Evolutionary conservation across 2,113 vertebrate genomes (phyloP), one percentile per base, ranked within the genome.

Genomic region (Smithornis capensis): DNA sequence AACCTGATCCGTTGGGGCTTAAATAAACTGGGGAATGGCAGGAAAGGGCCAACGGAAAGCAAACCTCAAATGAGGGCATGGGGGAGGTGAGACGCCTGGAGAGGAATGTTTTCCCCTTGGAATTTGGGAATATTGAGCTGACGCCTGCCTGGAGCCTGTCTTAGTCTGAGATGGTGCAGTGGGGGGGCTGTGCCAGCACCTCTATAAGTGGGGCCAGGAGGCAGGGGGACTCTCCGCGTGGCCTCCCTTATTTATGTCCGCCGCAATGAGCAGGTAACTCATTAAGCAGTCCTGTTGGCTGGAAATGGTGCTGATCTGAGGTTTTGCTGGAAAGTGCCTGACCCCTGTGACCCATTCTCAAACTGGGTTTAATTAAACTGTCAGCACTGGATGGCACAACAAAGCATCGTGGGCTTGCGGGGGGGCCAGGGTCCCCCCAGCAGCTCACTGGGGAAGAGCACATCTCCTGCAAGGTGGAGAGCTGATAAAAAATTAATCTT

Each of bases 321-420:
- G 94, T 94, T 97, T 97, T 13, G 0, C 93, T 89, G 95, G 79
- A 91, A 93, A 95, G 67, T 2, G 13, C 94, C 82, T 95, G 96
- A 97, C 97, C 97, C 87, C 35, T 2, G 70, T 7, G 95, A 96
- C 97, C 97, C 73, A 53, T 62, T 96, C 95, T 96, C 82, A 92
- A 97, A 96, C 92, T 47, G 81, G 83, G 83, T 93, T 98, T 97
- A 97, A 98, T 98, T 97, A 97, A 97, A 96, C 96, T 97, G 97
- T 98, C 97, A 97, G 92, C 86, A 71, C 73, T 81, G 96, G 96
- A 94, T 4, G 4, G 87, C 89, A 91, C 94, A 96, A 97, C 97
- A 98, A 97, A 96, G 95, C 49, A 5, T 44, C 4, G 12, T 60
- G 79, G 75, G 71, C 59, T 29, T 9, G 10, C 17, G 31, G 27